Evolutionary conservation across 64 coral and sea anemone genomes (phyloP), one percentile per base, ranked within the genome.

Genomic region (Acropora yongei): DNA sequence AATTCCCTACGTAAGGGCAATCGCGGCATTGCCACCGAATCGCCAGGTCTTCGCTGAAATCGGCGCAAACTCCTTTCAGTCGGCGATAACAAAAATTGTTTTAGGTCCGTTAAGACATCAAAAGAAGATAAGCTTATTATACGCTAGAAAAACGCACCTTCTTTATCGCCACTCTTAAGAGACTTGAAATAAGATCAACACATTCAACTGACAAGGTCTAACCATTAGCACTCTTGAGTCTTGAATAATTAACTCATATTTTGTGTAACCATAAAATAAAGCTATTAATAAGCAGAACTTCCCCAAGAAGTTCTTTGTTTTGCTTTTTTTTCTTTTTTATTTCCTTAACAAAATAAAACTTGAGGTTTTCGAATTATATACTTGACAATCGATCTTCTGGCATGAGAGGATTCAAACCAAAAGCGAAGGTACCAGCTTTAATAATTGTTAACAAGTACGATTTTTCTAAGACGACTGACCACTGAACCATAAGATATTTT

Each of bases 371-470:
- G 17, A 1, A 48, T 13, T 77, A 3, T 48, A 18, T 12, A n/a
- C 11, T 48, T 6, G 45, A 17, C 39, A 20, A 71, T 20, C 39
- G 6, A 71, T 20, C 68, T 30, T 71, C 3, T 41, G 20, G 41
- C 6, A 3, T 11, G 2, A 11, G 16, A 16, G 50, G 44, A 63
- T 3, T 78, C 13, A n/a, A 46, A 49, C 16, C 12, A 48, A 44
- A 43, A 44, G 44, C 16, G 9, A 66, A 44, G 11, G 5, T 17
- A 10, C 47, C 20, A 0, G 51, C 18, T 63, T 2, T 9, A 8
- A 57, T 84, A 48, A 84, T 84, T 84, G 63, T 84, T 84, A n/a
- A n/a, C 61, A 49, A 46, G 82, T 69, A 84, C 61, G 47, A 60
- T 72, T 78, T 78, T 71, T 30, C 49, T 13, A 30, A 68, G 82